These are phyloP conservation scores for Nebria ingens DNA, from an alignment of 1,140 invertebrate genomes.

Conservation along the genomic window DNA sequence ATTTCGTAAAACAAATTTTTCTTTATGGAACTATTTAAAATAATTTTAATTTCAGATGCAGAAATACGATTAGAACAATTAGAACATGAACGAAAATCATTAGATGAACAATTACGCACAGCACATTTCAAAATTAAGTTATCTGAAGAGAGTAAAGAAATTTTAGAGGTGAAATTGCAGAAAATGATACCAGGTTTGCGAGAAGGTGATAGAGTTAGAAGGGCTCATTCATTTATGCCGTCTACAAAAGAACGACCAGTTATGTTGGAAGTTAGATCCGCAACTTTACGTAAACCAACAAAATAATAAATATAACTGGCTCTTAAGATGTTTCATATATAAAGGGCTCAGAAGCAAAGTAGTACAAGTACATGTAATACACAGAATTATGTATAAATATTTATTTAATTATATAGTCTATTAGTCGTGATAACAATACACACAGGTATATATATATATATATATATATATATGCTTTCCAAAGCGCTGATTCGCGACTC, in stretches of 20 bases:
- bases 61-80: conserved; percentile 51
- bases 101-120: conserved; percentile 54
- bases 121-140: conserved; percentile 54
- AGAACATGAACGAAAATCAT: conserved; percentile 51
- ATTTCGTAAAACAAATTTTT: conserved; percentile 15
- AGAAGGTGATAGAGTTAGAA: conserved; percentile 38
- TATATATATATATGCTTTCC: too few species aligned
- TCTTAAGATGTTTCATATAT: too few species aligned
- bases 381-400: too few species aligned
- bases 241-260: conserved; percentile 40
- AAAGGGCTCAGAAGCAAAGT: too few species aligned
- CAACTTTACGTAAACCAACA: conserved; percentile 19
- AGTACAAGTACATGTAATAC: too few species aligned
- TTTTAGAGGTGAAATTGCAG: conserved; percentile 50
- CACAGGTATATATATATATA: too few species aligned
- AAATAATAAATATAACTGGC: too few species aligned
- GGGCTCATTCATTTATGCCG: conserved; percentile 48
- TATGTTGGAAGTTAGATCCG: conserved; percentile 25
- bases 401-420: too few species aligned
- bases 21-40: conserved; percentile 3
- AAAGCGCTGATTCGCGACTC: too few species aligned
- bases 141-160: conserved; percentile 54
- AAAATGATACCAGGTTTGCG: conserved; percentile 24
- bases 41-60: conserved; percentile 44
- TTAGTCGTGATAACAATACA: too few species aligned